Evolutionary conservation across 2,888 invertebrate genomes (phyloP), one percentile per base, ranked within the genome.

Genomic region (Xestia xanthographa): DNA sequence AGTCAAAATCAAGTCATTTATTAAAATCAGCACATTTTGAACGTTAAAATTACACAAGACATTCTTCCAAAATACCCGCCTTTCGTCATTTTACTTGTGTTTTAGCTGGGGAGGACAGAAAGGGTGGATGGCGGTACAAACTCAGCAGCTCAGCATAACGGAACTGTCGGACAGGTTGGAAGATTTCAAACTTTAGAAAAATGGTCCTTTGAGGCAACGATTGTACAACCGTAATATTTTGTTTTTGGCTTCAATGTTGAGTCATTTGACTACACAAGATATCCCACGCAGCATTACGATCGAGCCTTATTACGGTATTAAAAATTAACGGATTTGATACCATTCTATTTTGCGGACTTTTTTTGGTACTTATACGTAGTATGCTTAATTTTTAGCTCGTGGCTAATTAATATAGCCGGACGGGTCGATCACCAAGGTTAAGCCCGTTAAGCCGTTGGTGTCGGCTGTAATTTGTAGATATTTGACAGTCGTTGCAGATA

Each of bases 221-320:
- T 20, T 20, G 71, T 29, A 67, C 11, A 72, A 45, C 5, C 50
- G 69, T 29, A 34, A 34, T 4, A 29, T 69, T 73, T 11, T 11
- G 5, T 60, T 58, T 53, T 72, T 73, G 22, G 14, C 45, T 45
- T 26, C 20, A 9, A 38, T 20, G 26, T 17, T 72, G 56, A 73
- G 56, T 72, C 56, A 72, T 38, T 56, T 20, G 34, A 72, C 14
- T 45, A 20, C 14, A 11, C n/a, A 45, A 58, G 34, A 4, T 38
- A 50, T 50, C 26, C 9, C 14, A 50, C 38, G 26, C 68, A 48
- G n/a, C 48, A 67, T 20, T 38, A 38, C 14, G 14, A 26, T 5
- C 26, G 17, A 82, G 56, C 26, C 34, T n/a, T 26, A 38, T 41
- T 48, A 80, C 58, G 34, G 48, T 50, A 50, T 14, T 43, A 5